These are phyloP conservation scores for Amphimallon solstitiale DNA, from an alignment of 2,888 invertebrate genomes.

Conservation along the genomic window DNA sequence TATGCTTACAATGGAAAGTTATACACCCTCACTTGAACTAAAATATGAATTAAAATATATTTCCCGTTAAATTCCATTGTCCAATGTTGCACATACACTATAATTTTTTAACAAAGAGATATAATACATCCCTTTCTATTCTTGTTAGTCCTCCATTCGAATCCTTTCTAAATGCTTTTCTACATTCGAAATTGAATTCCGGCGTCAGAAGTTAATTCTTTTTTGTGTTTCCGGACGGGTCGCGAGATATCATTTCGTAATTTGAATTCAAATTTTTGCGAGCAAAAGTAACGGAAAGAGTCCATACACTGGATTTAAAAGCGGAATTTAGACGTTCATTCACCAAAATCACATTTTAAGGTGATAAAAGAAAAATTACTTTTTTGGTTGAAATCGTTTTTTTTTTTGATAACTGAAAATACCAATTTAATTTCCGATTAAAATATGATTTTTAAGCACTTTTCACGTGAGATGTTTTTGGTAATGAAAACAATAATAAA, in stretches of 20 bases:
- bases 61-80: too few species aligned
- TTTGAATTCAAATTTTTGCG: constrained; percentile 8
- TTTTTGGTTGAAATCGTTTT: too few species aligned
- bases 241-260: constrained; percentile 21
- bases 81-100: too few species aligned
- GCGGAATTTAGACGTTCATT: neutral
- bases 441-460: too few species aligned
- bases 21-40: too few species aligned
- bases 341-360: neutral
- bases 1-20: too few species aligned
- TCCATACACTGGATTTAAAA: neutral
- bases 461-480: too few species aligned
- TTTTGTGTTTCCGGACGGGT: constrained; percentile 6
- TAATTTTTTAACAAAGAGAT: neutral
- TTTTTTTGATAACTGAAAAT: too few species aligned
- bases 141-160: neutral
- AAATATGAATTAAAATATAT: too few species aligned
- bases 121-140: constrained; percentile 16
- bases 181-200: constrained; percentile 20
- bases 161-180: constrained; percentile 22
- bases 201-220: constrained; percentile 24
- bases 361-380: neutral
- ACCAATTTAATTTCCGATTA: too few species aligned
- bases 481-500: too few species aligned
- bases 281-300: neutral